phyloP scores from a whole-genome alignment of 2,113 vertebrate genomes.

The Sceloporus undulatus region DNA sequence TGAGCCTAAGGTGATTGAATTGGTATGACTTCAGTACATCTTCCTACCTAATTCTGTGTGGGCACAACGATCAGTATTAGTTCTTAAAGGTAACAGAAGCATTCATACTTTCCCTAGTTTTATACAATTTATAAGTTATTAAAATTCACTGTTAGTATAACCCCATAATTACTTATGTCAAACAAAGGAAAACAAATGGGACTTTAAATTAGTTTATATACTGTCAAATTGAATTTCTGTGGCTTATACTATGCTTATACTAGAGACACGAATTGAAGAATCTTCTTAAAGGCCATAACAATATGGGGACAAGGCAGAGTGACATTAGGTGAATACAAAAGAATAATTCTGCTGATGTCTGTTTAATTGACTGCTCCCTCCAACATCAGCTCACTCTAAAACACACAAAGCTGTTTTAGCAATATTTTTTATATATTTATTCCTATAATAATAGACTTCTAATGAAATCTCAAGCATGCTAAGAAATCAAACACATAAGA shows the following conservation, averaged over 20 bases:
- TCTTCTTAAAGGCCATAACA: background rate
- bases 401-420: background rate
- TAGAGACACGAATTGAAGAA: background rate
- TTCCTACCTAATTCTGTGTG: background rate
- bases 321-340: background rate
- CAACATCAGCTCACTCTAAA: background rate
- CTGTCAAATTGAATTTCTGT: conserved; percentile 6
- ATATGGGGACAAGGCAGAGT: background rate
- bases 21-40: background rate
- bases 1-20: background rate
- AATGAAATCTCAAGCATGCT: too few relatives aligned
- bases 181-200: conserved; percentile 16
- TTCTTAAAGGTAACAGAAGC: background rate
- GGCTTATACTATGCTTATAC: background rate
- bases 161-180: conserved; percentile 4
- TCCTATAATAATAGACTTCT: too few relatives aligned
- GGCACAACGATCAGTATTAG: too few relatives aligned
- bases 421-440: background rate
- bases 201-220: conserved; percentile 17
- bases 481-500: too few relatives aligned
- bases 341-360: background rate
- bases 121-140: conserved; percentile 3
- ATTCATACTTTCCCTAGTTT: background rate
- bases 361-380: background rate
- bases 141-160: conserved; percentile 13